Conservation (phyloP, 2,888 invertebrate species). For the Tortrix viridana region DNA sequence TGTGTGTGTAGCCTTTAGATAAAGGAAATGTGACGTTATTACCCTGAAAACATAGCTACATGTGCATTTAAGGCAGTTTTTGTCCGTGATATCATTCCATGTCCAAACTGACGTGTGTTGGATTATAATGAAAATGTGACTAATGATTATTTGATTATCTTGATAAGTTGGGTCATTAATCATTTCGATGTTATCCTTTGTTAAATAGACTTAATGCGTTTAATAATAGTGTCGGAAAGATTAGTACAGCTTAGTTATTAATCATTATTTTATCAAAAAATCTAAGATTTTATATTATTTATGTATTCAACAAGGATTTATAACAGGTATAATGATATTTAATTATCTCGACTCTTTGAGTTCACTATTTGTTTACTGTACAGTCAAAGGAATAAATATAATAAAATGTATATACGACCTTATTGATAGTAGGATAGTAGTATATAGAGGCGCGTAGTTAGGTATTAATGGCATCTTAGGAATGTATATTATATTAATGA, state of each 20-base stretch:
- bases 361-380: too few relatives aligned
- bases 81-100: not conserved
- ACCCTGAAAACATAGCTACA: not conserved
- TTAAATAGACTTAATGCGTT: not conserved
- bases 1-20: conserved; percentile 3
- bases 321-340: too few relatives aligned
- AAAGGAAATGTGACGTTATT: conserved; percentile 20
- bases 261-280: too few relatives aligned
- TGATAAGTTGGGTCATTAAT: conserved; percentile 16
- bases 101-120: conserved; percentile 2
- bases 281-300: too few relatives aligned
- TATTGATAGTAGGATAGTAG: too few relatives aligned
- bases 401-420: too few relatives aligned
- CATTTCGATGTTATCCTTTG: conserved; percentile 17
- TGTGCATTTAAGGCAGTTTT: not conserved
- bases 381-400: too few relatives aligned
- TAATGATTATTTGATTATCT: conserved; percentile 22
- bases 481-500: too few relatives aligned
- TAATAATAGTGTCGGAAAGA: not conserved
- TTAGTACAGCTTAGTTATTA: not conserved
- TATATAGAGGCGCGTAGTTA: too few relatives aligned
- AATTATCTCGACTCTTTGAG: too few relatives aligned
- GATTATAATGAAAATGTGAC: not conserved
- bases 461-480: too few relatives aligned
- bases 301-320: too few relatives aligned